Evolutionary conservation across 2,113 vertebrate species (phyloP), one percentile per base, ranked within the genome.

Genomic region (Myotis lucifugus): DNA sequence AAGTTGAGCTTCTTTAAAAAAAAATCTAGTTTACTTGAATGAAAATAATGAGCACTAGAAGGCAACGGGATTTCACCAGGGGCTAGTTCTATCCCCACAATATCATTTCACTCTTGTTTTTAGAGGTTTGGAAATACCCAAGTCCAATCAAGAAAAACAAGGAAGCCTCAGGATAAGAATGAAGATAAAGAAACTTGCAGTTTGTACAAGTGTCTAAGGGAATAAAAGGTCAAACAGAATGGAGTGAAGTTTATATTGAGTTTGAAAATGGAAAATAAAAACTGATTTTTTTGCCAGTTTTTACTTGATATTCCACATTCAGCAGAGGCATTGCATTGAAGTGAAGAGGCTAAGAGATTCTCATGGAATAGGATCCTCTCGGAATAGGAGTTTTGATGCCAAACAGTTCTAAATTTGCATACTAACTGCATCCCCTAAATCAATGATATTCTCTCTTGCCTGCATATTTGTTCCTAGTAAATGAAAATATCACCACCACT

Each of bases 251-350:
- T 88, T 95, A 89, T 87, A 56, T 32, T 88, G 69, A 90, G 7
- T 89, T 96, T 88, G 40, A 87, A 96, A 94, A 78, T 14, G 37
- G 14, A 90, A 42, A 81, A 82, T 85, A 85, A 90, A 94, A 90
- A 54, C 5, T 40, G 56, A 61, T 70, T 46, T 82, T 70, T 79
- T 42, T 42, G 14, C 79, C 8, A 4, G 21, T 56, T 93, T 81
- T 90, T 32, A 27, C 15, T 92, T 93, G 66, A 23, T 42, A 34
- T 93, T 77, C 11, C 3, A 0, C 25, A 61, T 74, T 69, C 10
- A 70, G 42, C 19, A 83, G 67, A 78, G 15, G 13, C 10, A 19
- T 50, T 52, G 10, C 15, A 32, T 1, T 72, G n/a, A 91, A 9
- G 37, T 29, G 3, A 61, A 54, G 25, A 37, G 5, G 13, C 40